phyloP scores from a whole-genome alignment of 2,113 vertebrate genomes.

The Oreochromis niloticus region DNA sequence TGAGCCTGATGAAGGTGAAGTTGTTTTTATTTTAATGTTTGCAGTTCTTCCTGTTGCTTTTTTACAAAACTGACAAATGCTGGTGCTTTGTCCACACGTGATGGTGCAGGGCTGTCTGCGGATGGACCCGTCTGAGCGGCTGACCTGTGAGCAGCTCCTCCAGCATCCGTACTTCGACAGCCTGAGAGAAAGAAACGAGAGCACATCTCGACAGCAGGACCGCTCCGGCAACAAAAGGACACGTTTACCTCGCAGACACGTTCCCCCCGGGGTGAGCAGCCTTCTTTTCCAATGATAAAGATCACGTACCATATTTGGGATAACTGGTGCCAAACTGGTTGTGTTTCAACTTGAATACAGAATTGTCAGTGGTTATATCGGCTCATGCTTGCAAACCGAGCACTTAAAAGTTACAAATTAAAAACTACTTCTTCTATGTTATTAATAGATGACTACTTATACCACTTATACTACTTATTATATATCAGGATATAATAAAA shows the following conservation, averaged over 20 bases:
- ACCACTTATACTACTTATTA: neutral
- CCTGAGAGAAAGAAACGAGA: constrained; percentile 68
- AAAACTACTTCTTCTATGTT: neutral
- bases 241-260: constrained; percentile 73
- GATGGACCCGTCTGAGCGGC: constrained; percentile 86
- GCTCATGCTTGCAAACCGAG: neutral
- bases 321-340: neutral
- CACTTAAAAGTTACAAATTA: neutral
- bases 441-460: neutral
- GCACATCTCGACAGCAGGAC: constrained; percentile 65
- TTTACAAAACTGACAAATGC: neutral
- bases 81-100: neutral
- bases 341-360: neutral
- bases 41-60: neutral
- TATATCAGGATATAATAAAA: neutral
- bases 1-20: constrained; percentile 90
- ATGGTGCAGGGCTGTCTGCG: constrained; percentile 80
- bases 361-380: neutral
- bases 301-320: neutral
- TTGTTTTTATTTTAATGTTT: neutral
- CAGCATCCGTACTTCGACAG: constrained; percentile 86
- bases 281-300: neutral
- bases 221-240: constrained; percentile 64
- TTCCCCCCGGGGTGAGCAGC: constrained; percentile 76
- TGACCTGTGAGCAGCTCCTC: constrained; percentile 85